Conservation (phyloP, 2,797 vertebrate species). For the Pampus argenteus region DNA sequence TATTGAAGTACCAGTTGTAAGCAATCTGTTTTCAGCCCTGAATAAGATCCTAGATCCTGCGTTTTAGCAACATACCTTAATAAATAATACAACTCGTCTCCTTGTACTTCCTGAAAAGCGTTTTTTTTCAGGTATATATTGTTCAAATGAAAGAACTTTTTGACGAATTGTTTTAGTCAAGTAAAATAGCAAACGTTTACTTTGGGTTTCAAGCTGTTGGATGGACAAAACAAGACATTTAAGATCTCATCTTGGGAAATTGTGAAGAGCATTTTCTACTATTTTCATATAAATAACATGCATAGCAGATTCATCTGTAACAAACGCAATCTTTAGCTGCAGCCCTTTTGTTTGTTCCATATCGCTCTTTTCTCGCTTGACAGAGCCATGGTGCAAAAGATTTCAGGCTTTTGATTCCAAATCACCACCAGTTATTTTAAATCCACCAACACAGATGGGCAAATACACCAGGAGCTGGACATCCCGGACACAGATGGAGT, state of each 20-base stretch:
- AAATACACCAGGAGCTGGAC: constrained; percentile 50
- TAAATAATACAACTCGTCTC: no score
- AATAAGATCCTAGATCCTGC: no score
- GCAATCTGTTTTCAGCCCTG: no score
- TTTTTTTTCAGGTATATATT: background rate
- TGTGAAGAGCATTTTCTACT: background rate
- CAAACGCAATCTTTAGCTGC: background rate
- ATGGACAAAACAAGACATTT: no score
- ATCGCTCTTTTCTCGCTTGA: background rate
- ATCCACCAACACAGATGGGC: constrained; percentile 62
- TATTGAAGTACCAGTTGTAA: no score
- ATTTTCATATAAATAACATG: background rate
- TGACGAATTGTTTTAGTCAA: background rate
- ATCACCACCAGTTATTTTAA: constrained; percentile 47
- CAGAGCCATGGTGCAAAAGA: constrained; percentile 5
- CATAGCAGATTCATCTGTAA: background rate
- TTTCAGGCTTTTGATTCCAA: constrained; percentile 23
- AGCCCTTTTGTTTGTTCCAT: background rate
- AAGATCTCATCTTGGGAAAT: background rate
- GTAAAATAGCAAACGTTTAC: background rate
- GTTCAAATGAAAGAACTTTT: background rate
- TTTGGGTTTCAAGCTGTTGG: background rate
- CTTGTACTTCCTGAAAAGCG: background rate
- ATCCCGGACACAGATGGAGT: constrained; percentile 56
- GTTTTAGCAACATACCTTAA: no score